Evolutionary conservation across 2,888 invertebrate species (phyloP), one percentile per base, ranked within the genome.

Genomic region (Nebria brevicollis): DNA sequence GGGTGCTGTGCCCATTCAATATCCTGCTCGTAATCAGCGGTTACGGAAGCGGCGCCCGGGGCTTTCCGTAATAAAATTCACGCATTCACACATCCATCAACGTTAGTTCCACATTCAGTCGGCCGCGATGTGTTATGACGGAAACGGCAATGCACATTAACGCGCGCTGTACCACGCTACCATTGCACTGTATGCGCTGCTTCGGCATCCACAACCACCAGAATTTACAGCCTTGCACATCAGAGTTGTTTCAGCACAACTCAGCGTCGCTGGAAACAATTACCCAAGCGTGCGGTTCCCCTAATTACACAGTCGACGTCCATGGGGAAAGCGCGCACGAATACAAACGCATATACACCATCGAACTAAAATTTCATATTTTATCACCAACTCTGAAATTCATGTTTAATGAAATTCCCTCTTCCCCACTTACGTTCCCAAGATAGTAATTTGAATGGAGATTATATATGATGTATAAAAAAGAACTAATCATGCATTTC

Each of bases 81-180:
- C 74, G 68, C 74, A 74, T 66, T 78, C 66, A 64, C 78, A 74
- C 79, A 79, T 79, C 79, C 66, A 79, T 79, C 79, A 79, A 79
- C 75, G 79, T 75, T 79, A 25, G 75, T 41, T 77, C 68, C 77
- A 43, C n/a, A 42, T 66, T 10, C 77, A 70, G 26, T 26, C 70
- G 34, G 77, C 26, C 54, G 66, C 72, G 42, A 73, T 73, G 73
- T 73, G 73, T 73, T 73, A 73, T 73, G 73, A 73, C 73, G 73
- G 73, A 73, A 73, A 42, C 77, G 77, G 68, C 64, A 26, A 34
- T 70, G 70, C 72, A 64, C 77, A 77, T 77, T 77, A 77, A 64
- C 72, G 77, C 70, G 11, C 54, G 54, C 54, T 54, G 1, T 54
- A 54, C 54, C 54, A 54, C 54, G 13, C 54, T 54, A 54, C 54